Percentiles rank a stretch among this genome's conserved stretches.
Evolutionary conservation across 2,888 invertebrate genomes (phyloP).

Genomic region (Parnassius apollo): DNA sequence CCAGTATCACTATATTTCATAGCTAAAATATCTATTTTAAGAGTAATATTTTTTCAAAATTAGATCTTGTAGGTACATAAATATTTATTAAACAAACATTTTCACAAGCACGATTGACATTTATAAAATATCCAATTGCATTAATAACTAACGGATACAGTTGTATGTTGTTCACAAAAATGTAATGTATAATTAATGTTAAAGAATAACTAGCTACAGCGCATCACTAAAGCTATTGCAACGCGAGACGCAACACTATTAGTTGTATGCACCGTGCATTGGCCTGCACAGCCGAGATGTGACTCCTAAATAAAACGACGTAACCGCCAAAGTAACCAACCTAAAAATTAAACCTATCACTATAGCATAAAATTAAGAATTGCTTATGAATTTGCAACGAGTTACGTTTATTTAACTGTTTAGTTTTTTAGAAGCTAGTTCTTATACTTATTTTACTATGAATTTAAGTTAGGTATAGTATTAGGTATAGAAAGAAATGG

Average conservation of each 20-base stretch:
- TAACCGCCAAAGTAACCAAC: slow-evolving; percentile 33
- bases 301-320: slow-evolving; percentile 41
- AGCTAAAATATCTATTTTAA: too few relatives aligned
- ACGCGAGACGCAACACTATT: slow-evolving; percentile 67
- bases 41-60: too few relatives aligned
- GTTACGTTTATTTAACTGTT: slow-evolving; percentile 22
- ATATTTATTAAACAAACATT: too few relatives aligned
- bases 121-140: too few relatives aligned
- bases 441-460: slow-evolving; percentile 79
- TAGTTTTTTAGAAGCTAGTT: slow-evolving; percentile 73
- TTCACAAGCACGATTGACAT: too few relatives aligned
- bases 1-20: too few relatives aligned
- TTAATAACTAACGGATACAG: too few relatives aligned
- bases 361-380: slow-evolving; percentile 20
- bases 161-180: too few relatives aligned
- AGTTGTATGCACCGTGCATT: slow-evolving; percentile 81
- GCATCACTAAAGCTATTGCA: slow-evolving; percentile 42
- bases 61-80: too few relatives aligned
- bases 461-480: slow-evolving; percentile 77
- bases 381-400: neutral
- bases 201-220: slow-evolving; percentile 16
- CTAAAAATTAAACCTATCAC: slow-evolving; percentile 33
- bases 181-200: slow-evolving; percentile 27
- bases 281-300: slow-evolving; percentile 73
- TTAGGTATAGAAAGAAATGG: slow-evolving; percentile 78